Base-by-base conservation (phyloP, 2,113 vertebrate species). In the Boleophthalmus pectinirostris region DNA sequence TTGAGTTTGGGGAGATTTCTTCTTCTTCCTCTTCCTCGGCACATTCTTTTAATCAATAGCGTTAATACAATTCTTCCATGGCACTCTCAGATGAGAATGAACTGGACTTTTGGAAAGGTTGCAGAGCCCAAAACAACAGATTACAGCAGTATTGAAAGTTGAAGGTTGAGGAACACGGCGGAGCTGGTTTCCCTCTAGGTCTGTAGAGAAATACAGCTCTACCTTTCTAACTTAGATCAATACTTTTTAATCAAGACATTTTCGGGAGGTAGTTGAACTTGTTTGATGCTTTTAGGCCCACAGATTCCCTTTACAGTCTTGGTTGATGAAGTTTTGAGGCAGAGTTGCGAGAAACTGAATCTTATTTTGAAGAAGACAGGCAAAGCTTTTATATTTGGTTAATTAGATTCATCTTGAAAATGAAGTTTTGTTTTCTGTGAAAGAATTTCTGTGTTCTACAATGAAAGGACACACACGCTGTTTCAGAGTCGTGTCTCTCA, bases 201-300 rank as follows among this genome's bases (percentile, higher is more conserved):
- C 74, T 64, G 54, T 10, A 80, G 51, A 85, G 61, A 75, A 86
- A 75, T 15, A 69, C 65, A 33, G 1, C 0, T 11, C 38, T 53
- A 69, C 15, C 46, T 16, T 68, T 68, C 43, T 43, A 58, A 75
- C 35, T 51, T 29, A 33, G 60, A 67, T 81, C 79, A 70, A 84
- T 82, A 67, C 54, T 84, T 83, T 85, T 77, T 75, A 85, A 89
- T 87, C 66, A 72, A 72, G 72, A 43, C 14, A 25, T 45, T 21
- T 53, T 61, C 18, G 16, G 38, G 25, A 14, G 6, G 38, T 70
- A 70, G 53, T n/a, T 11, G 7, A 66, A 43, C 49, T 67, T 77
- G 54, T 75, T 10, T 53, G 21, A 69, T 33, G n/a, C 47, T 64
- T 65, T 24, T 49, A 46, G 58, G 5, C n/a, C 5, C 35, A 38